Conservation (phyloP, 2,113 vertebrate species). For the Pteruthius melanotis region DNA sequence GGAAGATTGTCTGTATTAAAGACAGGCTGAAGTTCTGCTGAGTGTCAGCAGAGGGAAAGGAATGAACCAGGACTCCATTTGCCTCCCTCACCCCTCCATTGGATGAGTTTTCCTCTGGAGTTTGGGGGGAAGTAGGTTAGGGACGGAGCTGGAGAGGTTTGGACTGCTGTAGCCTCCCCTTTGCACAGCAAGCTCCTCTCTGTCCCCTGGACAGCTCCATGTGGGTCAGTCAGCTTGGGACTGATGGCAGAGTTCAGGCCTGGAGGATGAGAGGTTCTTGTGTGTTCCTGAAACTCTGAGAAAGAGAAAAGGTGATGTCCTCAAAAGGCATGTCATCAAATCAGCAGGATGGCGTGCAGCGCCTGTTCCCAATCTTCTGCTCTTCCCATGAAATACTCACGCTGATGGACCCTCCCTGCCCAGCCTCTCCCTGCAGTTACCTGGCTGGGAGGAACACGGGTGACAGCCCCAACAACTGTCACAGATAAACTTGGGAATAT, state of each 20-base stretch:
- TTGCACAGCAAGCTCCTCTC: not conserved
- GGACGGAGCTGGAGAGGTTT: not conserved
- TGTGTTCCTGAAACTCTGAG: not conserved
- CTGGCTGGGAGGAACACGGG: accelerated
- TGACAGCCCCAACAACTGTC: not conserved
- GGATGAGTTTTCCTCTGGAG: not conserved
- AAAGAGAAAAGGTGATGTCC: not conserved
- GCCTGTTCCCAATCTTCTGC: not conserved
- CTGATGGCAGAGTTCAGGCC: not conserved
- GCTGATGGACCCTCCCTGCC: not conserved
- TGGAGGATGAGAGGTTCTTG: not conserved
- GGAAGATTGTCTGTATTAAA: not conserved
- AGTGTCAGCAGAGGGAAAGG: not conserved
- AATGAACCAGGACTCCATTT: not conserved
- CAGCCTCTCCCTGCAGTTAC: not conserved
- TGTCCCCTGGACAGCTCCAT: not conserved
- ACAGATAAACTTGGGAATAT: not conserved
- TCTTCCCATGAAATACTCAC: not conserved
- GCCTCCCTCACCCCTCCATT: not conserved
- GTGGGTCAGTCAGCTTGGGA: accelerated
- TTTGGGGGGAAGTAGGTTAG: not conserved
- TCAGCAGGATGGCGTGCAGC: not conserved
- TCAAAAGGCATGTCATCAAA: not conserved
- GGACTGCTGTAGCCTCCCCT: not conserved
- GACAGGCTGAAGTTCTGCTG: not conserved